Conservation (phyloP, 1,140 invertebrate species). For the Nasonia giraulti region DNA sequence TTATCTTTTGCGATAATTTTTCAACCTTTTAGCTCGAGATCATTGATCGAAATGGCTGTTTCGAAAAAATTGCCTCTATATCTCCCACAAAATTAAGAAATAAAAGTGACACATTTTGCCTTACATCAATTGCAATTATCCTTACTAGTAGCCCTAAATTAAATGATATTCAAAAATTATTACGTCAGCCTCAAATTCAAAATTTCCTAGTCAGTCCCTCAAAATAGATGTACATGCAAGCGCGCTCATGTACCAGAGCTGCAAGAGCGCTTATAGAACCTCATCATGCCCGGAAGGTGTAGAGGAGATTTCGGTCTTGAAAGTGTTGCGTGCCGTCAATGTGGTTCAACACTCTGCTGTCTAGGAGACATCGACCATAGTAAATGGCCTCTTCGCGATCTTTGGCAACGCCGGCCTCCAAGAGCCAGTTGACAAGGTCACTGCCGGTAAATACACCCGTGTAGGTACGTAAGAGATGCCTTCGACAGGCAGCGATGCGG, state of each 20-base stretch:
- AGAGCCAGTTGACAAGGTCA: slow-evolving; percentile 90
- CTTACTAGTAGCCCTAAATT: not conserved
- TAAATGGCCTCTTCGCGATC: slow-evolving; percentile 85
- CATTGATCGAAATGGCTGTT: slow-evolving; percentile 35
- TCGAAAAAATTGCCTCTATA: slow-evolving; percentile 17
- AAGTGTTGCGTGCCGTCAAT: slow-evolving; percentile 89
- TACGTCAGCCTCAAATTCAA: slow-evolving; percentile 21
- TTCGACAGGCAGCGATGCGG: slow-evolving; percentile 81
- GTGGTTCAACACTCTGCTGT: slow-evolving; percentile 88
- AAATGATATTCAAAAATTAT: not conserved
- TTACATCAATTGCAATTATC: not conserved
- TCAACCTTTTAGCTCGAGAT: slow-evolving; percentile 18
- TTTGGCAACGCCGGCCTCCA: slow-evolving; percentile 84
- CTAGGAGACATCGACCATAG: slow-evolving; percentile 89
- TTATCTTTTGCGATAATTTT: not conserved
- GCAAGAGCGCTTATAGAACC: not conserved
- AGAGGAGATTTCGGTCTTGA: slow-evolving; percentile 81
- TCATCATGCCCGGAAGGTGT: slow-evolving; percentile 76
- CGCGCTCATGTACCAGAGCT: not conserved
- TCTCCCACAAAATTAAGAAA: not conserved
- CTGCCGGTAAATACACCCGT: slow-evolving; percentile 87
- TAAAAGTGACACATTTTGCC: not conserved
- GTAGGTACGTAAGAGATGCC: slow-evolving; percentile 84
- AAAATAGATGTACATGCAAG: not conserved
- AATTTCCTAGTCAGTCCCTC: not conserved